Percentiles rank a stretch among this genome's conserved stretches.
Evolutionary conservation across 2,797 vertebrate genomes (phyloP).

Genomic region (Myotis vivesi): DNA sequence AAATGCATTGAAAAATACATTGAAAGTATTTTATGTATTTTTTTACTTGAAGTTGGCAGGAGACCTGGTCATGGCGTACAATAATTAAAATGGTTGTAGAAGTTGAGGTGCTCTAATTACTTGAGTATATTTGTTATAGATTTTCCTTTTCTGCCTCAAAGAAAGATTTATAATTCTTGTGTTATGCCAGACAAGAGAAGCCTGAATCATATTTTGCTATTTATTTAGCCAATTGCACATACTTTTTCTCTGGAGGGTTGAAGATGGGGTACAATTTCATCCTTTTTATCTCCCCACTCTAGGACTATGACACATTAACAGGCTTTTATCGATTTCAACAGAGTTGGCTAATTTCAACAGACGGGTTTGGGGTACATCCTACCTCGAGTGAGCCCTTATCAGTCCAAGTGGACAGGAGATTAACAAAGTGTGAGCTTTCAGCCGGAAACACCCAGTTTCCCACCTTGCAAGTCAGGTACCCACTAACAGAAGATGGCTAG

Average conservation of each 20-base stretch:
- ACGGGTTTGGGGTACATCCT: not conserved
- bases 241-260: not conserved
- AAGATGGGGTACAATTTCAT: not conserved
- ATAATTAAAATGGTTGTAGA: not conserved
- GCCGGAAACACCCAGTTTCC: not conserved
- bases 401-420: not conserved
- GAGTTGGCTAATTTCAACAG: not conserved
- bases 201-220: not conserved
- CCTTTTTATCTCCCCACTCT: not conserved
- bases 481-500: not conserved
- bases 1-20: not conserved
- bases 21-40: not conserved
- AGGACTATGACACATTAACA: not conserved
- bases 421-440: not conserved
- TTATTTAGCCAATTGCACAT: not conserved
- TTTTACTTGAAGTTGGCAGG: not conserved
- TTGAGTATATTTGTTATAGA: not conserved
- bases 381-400: not conserved
- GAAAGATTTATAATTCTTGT: not conserved
- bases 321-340: not conserved
- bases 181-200: not conserved
- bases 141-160: conserved; percentile 48
- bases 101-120: not conserved
- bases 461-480: not conserved
- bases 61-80: not conserved